These are phyloP conservation scores for Engystomops pustulosus DNA, from an alignment of 2,113 vertebrate genomes.

Conservation along the genomic window DNA sequence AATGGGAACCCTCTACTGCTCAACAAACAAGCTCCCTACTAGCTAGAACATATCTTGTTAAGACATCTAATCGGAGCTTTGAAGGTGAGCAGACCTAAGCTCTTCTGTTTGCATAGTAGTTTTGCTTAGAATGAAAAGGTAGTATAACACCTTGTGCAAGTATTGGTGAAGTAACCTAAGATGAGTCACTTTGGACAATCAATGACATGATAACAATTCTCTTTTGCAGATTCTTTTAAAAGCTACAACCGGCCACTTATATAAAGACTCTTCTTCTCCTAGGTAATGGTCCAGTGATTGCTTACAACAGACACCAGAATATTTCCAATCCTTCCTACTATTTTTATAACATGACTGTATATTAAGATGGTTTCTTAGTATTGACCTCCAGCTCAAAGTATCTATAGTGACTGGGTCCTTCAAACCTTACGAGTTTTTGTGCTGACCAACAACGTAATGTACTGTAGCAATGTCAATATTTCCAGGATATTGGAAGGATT, in stretches of 20 bases:
- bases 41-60: constrained; percentile 48
- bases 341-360: too few species aligned
- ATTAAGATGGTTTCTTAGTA: too few species aligned
- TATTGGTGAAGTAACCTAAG: constrained; percentile 32
- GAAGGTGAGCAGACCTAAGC: constrained; percentile 21
- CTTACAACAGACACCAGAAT: not conserved
- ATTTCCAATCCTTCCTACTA: too few species aligned
- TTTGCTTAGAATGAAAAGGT: constrained; percentile 30
- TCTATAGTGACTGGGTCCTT: too few species aligned
- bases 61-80: constrained; percentile 45
- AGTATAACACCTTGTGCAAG: constrained; percentile 17
- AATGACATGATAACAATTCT: constrained; percentile 9
- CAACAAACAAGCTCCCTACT: constrained; percentile 10
- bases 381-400: too few species aligned
- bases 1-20: not conserved
- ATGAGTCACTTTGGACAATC: constrained; percentile 22
- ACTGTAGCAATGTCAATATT: too few species aligned
- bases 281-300: not conserved
- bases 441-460: too few species aligned
- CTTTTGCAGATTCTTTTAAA: not conserved
- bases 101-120: constrained; percentile 17
- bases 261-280: not conserved
- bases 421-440: too few species aligned
- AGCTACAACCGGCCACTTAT: not conserved
- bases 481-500: too few species aligned